These are phyloP conservation scores for Micropoecilia bifurca DNA, from an alignment of 2,797 vertebrate species.

Conservation along the genomic window DNA sequence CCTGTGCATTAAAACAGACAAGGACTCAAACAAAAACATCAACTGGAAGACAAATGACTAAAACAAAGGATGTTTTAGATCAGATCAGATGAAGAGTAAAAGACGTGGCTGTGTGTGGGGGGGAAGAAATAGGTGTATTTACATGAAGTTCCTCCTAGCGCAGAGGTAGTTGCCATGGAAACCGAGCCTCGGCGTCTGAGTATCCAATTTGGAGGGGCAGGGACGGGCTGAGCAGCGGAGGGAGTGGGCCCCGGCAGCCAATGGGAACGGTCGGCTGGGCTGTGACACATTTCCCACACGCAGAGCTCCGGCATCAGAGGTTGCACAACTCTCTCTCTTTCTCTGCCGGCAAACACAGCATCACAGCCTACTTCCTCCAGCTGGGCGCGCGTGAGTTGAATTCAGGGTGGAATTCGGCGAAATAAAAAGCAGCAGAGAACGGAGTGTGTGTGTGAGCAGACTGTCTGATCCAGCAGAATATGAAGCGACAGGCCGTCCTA, in stretches of 20 bases:
- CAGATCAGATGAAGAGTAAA: conserved; percentile 6
- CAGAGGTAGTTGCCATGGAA: conserved; percentile 75
- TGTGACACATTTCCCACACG: conserved; percentile 71
- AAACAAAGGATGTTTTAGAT: conserved; percentile 6
- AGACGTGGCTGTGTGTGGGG: neutral
- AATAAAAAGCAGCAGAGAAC: conserved; percentile 3
- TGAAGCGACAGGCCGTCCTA: conserved; percentile 21
- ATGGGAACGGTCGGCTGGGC: conserved; percentile 49
- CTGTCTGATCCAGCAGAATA: conserved; percentile 16
- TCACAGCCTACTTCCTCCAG: conserved; percentile 26
- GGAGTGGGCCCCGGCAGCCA: conserved; percentile 72
- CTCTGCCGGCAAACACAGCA: conserved; percentile 48
- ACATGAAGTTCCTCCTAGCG: conserved; percentile 49
- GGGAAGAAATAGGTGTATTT: conserved; percentile 38
- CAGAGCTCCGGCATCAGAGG: conserved; percentile 58
- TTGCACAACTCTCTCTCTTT: conserved; percentile 61
- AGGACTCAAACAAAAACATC: neutral
- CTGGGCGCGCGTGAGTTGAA: conserved; percentile 28
- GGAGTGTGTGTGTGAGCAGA: neutral
- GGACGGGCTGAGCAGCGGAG: conserved; percentile 53
- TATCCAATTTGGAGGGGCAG: conserved; percentile 42
- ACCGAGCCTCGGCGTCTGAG: conserved; percentile 69
- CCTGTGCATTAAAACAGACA: conserved; percentile 11
- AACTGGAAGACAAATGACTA: conserved; percentile 12
- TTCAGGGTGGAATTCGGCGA: neutral